A percentile compares a stretch with the other conserved stretches of the same genome.
phyloP scores from a whole-genome alignment of 2,113 vertebrate species.

The Tyrannus savana region DNA sequence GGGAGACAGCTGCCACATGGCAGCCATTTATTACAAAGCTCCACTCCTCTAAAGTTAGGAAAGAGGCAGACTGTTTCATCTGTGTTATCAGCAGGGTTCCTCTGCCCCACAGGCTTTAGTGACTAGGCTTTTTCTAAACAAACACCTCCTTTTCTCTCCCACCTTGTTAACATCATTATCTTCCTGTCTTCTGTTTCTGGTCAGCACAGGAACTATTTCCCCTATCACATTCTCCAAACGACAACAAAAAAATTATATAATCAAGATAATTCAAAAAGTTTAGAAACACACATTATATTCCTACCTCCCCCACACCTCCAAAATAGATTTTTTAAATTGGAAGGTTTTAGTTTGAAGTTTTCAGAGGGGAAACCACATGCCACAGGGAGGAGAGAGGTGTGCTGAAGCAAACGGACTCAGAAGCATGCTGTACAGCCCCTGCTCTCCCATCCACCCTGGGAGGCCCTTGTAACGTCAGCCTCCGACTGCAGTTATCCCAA shows the following conservation, averaged over 20 bases:
- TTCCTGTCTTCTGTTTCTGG: constrained; percentile 45
- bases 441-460: background rate
- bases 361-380: background rate
- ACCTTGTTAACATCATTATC: constrained; percentile 56
- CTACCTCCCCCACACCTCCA: background rate
- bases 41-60: constrained; percentile 58
- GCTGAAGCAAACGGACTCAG: background rate
- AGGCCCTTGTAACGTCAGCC: background rate
- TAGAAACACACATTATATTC: background rate
- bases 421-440: background rate
- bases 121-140: constrained; percentile 61
- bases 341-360: background rate
- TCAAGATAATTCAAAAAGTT: background rate
- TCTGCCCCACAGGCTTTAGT: constrained; percentile 33
- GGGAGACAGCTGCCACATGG: constrained; percentile 69
- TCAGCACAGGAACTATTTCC: constrained; percentile 11
- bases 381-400: background rate
- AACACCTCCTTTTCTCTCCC: constrained; percentile 59
- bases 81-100: constrained; percentile 67
- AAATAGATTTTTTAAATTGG: background rate
- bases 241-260: background rate
- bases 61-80: constrained; percentile 63
- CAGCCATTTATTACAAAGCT: constrained; percentile 72
- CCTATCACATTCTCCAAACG: background rate
- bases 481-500: background rate